Base-by-base conservation (phyloP, 2,888 invertebrate genomes). In the Acrobasis suavella region DNA sequence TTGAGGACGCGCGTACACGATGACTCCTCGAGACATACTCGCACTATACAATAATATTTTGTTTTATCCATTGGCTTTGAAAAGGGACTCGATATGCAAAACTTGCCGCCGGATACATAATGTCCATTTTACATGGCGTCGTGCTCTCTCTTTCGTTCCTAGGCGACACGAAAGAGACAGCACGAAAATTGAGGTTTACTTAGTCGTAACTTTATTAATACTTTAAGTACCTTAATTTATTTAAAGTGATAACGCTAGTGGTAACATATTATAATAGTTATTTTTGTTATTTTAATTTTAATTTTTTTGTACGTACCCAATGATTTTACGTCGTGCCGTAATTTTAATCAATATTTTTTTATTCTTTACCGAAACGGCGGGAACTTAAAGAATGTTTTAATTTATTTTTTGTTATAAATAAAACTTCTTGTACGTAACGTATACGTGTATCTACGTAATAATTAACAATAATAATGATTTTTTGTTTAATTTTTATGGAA, bases 221-320 rank as follows among this genome's bases (percentile, higher is more conserved):
- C 42, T 63, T 58, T 60, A 55, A 58, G 64, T 64, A 62, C 60
- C 61, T 60, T 69, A 69, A 70, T 64, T 67, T 68, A 69, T 67
- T 66, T 49, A 60, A 65, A 67, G 71, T 68, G 69, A 66, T 69
- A 67, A 68, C 62, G 64, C 67, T 72, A 72, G 70, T 70, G 56
- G 69, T 67, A 66, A 68, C 32, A 68, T 62, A 64, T 63, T 64
- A 46, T 46, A 69, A 65, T 70, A 63, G 64, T 54, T 62, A 65
- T 66, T 65, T 64, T 69, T 72, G 70, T 70, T 73, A 70, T 72
- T 69, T 68, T 70, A 66, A 68, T 70, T 70, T 58, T 70, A 66
- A 70, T 65, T 12, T 50, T 62, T 65, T 60, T 62, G 62, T 64
- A 64, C 62, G 67, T 65, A 62, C 52, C 14, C n/a, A 46, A 46